Evolutionary conservation across 2,113 vertebrate species (phyloP), one percentile per base, ranked within the genome.

Genomic region (Noturus placidus): DNA sequence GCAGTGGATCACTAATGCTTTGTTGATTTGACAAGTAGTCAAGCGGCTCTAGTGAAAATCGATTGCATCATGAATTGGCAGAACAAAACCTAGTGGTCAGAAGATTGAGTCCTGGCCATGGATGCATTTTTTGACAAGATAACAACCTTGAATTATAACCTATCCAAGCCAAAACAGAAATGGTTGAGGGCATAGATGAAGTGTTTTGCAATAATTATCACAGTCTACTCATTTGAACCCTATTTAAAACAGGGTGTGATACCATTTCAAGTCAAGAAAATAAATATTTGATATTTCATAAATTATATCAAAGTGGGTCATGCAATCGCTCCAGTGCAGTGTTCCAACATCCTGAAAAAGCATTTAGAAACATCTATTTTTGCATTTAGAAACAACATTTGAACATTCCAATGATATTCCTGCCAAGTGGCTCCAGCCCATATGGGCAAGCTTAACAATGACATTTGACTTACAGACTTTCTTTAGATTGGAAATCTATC

Each of bases 391-490:
- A 79, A 54, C 52, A 76, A 50, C 59, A 89, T 27, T 65, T 79
- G 61, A 86, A 83, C 42, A 72, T 76, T 59, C 77, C 30, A 54
- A 9, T 77, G 72, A 42, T 70, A 79, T 72, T 61, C 9, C 0
- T 10, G 50, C 27, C 76, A 25, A 79, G 33, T 77, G 52, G 52
- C 65, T 82, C 82, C 74, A 65, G 82, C 82, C 81, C 65, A 83
- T 63, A 19, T 67, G 65, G 57, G 59, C 30, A 22, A 87, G 78
- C 63, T 74, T 50, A 89, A 50, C 38, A 10, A 56, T 91, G 76
- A 90, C 89, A 83, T 89, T 74, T 91, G 87, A 80, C 87, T 76
- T 59, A 38, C 74, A 20, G 42, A 70, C 79, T 74, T 27, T 67
- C 52, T 88, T 80, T 85, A 88, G 79, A 22, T 46, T 54, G 54